A percentile compares a stretch with the other conserved stretches of the same genome.
These are phyloP conservation scores for Pomatostomus ruficeps DNA, from an alignment of 2,113 vertebrate species.

Conservation along the genomic window DNA sequence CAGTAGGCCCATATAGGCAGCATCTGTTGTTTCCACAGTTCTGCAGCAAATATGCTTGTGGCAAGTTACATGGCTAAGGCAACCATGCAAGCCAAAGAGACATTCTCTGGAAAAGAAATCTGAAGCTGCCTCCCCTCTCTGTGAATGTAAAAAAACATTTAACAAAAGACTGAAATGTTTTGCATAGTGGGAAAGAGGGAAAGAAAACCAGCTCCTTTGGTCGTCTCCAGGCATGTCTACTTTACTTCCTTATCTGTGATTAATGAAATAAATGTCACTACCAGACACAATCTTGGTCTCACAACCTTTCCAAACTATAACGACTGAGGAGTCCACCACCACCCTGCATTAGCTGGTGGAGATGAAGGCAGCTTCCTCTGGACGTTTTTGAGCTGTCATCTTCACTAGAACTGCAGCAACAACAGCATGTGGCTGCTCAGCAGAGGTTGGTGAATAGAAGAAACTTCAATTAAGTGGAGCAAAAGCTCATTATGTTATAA, in stretches of 20 bases:
- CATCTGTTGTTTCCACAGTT: not conserved
- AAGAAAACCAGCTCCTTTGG: not conserved
- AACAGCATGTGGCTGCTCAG: not conserved
- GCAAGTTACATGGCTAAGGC: not conserved
- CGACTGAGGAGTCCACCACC: not conserved
- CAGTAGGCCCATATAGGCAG: not conserved
- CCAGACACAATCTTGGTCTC: not conserved
- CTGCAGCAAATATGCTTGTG: not conserved
- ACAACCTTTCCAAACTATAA: not conserved
- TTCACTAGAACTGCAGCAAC: not conserved
- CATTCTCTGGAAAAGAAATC: not conserved
- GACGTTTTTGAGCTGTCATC: not conserved
- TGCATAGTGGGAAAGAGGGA: not conserved
- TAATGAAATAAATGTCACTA: not conserved
- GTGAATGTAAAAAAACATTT: not conserved
- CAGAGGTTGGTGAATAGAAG: not conserved
- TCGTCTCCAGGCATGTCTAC: not conserved
- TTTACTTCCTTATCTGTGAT: not conserved
- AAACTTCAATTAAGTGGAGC: not conserved
- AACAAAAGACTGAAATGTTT: not conserved
- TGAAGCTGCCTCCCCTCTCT: not conserved
- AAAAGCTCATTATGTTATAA: not conserved
- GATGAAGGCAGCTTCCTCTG: not conserved
- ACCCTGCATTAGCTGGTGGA: not conserved
- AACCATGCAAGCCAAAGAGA: not conserved